Base-by-base conservation (phyloP, 2,797 vertebrate genomes). In the Buphagus erythrorhynchus region DNA sequence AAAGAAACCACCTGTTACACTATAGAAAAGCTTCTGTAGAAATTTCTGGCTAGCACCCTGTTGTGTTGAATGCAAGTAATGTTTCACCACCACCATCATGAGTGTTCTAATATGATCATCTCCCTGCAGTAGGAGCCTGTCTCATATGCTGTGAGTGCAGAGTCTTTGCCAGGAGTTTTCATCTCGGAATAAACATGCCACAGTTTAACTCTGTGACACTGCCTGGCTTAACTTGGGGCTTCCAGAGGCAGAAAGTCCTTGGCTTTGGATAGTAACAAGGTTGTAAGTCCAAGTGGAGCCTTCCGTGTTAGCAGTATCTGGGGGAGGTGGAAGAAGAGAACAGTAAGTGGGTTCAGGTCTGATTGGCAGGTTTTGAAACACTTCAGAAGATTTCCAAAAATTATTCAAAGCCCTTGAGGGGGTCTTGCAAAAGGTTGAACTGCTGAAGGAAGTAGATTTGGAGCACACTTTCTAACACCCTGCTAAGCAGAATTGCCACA, bases 291-390 rank as follows among this genome's bases (percentile, higher is more conserved):
- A 73, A 90, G 67, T 45, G 42, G 61, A 75, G 35, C 55, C 22
- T 86, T 78, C 49, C 3, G 1, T 15, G 7, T 46, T 65, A 31
- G 33, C 63, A 63, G 13, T 62, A 49, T 91, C 71, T 55, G 54
- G 33, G 22, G 43, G 65, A 80, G 35, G 65, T 68, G 62, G 40
- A 75, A 46, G 38, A 82, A 52, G 72, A 74, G 51, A 85, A 78
- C 13, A 77, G 18, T 82, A 63, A 54, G 33, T 51, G 68, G 38
- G 43, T 75, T 94, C 36, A n/a, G 28, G 66, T 72, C 90, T 88
- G 94, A 94, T 49, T 97, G 94, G 71, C 85, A 69, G 71, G 48
- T 82, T 96, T 86, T 82, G 59, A 95, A 92, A 94, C 72, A 85
- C 89, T 95, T 96, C 69, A 80, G 3, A 93, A 83, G 36, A 93